Evolutionary conservation across 2,797 vertebrate genomes (phyloP), one percentile per base, ranked within the genome.

Genomic region (Sebastiscus albofasciatus): DNA sequence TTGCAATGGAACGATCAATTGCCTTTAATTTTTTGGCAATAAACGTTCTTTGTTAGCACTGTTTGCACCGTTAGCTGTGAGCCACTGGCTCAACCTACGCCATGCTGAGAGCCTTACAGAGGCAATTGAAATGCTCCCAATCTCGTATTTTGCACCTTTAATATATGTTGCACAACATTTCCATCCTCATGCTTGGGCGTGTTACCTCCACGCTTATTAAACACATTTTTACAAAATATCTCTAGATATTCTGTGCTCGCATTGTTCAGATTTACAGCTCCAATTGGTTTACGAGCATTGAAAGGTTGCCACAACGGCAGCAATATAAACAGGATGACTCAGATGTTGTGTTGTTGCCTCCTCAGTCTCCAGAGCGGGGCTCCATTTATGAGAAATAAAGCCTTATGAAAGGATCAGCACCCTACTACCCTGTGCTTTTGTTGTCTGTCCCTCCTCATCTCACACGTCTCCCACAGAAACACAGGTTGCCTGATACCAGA

Each of bases 301-400:
- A 80, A 72, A 79, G 36, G 72, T 72, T 81, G 69, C 31, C 62
- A 66, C 73, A 67, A 18, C 69, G 65, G 66, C 56, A 46, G 29
- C 18, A 20, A 22, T 46, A 79, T 67, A 67, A 81, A 72, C 36
- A 36, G 18, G 72, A 65, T 86, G 80, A 89, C 80, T 86, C 81
- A 79, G 79, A 70, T 72, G 76, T 55, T 16, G 59, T 72, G 68
- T 52, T 61, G 39, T 61, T 82, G 68, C 46, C 49, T 78, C 71
- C 42, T 80, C 74, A 18, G 22, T 70, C 71, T 58, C 34, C 54
- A 52, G 65, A 74, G 70, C n/a, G 8, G 42, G 72, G 24, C 55
- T 80, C 59, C 58, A 69, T 89, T 86, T 84, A 83, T 83, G 73
- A 87, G 73, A 73, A 55, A 54, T 72, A 58, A 80, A 79, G 22